Evolutionary conservation across 2,797 vertebrate species (phyloP).

Genomic region (Pipistrellus pipistrellus): DNA sequence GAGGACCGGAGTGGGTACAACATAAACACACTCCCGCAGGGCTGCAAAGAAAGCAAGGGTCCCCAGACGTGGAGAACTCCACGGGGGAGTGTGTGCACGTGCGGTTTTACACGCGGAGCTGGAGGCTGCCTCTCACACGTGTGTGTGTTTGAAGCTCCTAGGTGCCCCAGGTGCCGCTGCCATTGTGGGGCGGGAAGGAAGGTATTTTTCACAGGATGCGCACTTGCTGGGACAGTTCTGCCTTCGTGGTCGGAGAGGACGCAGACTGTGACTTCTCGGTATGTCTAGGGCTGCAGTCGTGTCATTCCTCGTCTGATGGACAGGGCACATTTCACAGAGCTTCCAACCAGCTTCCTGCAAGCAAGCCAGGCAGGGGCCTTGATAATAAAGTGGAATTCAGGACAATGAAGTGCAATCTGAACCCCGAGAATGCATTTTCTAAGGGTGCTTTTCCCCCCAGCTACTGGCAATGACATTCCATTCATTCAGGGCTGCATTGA

Average conservation of each 20-base stretch:
- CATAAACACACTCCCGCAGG: slow-evolving; percentile 87
- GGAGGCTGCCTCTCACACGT: rapidly evolving
- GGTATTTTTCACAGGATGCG: slow-evolving; percentile 79
- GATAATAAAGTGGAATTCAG: slow-evolving; percentile 88
- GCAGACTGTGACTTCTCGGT: slow-evolving; percentile 60
- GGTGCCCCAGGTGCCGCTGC: rapidly evolving
- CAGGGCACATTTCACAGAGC: slow-evolving; percentile 83
- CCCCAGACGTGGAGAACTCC: slow-evolving; percentile 75
- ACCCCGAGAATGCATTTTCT: slow-evolving; percentile 83
- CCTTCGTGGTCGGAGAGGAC: slow-evolving; percentile 72
- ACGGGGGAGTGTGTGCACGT: not conserved
- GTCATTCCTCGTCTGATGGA: slow-evolving; percentile 83
- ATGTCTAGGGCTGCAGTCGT: slow-evolving; percentile 75
- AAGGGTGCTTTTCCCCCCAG: slow-evolving; percentile 81
- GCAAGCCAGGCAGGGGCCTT: slow-evolving; percentile 82
- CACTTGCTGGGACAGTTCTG: slow-evolving; percentile 76
- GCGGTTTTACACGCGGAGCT: not conserved
- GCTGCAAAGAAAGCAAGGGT: slow-evolving; percentile 82
- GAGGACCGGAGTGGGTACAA: slow-evolving; percentile 87
- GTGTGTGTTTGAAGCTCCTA: rapidly evolving
- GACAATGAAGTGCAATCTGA: slow-evolving; percentile 86
- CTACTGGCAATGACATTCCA: slow-evolving; percentile 87
- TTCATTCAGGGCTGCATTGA: slow-evolving; percentile 73
- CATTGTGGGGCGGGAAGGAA: slow-evolving; percentile 77
- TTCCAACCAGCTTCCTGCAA: slow-evolving; percentile 87